phyloP scores from a whole-genome alignment of 2,113 vertebrate species.

The Lichenostomus cassidix region DNA sequence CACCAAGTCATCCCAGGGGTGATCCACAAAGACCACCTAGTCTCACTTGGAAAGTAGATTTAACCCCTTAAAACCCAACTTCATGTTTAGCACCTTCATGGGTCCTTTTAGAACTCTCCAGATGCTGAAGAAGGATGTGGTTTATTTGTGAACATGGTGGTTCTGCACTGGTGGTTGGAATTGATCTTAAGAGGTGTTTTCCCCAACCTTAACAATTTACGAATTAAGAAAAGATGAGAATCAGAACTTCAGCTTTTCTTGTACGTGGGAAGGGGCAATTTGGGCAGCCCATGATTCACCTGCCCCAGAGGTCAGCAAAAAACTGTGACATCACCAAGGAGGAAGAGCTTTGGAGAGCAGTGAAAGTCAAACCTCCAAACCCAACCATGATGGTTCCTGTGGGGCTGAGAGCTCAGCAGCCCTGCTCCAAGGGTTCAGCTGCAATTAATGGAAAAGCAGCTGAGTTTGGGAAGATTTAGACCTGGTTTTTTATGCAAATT shows the following conservation, averaged over 20 bases:
- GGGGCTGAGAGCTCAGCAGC: background rate
- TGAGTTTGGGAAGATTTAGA: background rate
- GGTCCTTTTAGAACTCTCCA: background rate
- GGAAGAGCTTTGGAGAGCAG: accelerated
- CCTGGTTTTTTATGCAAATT: background rate
- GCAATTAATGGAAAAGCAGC: background rate
- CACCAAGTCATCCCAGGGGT: too few relatives aligned
- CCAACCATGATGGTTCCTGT: background rate
- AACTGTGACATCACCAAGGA: accelerated
- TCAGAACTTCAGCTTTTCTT: background rate
- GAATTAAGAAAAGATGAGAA: background rate
- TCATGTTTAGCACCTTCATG: background rate
- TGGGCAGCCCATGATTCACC: background rate
- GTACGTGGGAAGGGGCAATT: accelerated
- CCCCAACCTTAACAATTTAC: accelerated
- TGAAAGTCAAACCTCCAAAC: background rate
- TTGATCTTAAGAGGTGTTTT: too few relatives aligned
- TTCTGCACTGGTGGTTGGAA: accelerated
- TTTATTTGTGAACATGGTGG: accelerated
- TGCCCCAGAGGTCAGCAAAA: background rate
- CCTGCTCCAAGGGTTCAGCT: background rate
- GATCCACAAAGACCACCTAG: accelerated
- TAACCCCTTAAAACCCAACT: background rate
- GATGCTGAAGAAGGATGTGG: accelerated
- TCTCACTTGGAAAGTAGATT: background rate